phyloP scores from a whole-genome alignment of 2,113 vertebrate species.

The Columba janthina region DNA sequence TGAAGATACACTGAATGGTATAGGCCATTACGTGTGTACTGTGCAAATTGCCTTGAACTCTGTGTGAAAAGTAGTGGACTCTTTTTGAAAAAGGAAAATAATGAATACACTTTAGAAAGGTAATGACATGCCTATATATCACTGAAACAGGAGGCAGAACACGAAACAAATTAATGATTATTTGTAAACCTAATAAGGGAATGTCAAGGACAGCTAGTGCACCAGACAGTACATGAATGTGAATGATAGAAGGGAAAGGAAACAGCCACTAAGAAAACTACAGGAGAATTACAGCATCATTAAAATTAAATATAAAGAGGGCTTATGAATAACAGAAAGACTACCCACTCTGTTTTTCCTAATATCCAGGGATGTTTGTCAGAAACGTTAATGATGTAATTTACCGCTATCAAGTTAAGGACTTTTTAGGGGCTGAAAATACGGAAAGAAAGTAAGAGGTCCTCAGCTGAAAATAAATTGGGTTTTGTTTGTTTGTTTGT shows the following conservation, averaged over 20 bases:
- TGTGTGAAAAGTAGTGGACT: neutral
- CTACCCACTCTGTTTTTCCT: neutral
- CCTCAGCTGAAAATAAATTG: too few species aligned
- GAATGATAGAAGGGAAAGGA: slow-evolving; percentile 31
- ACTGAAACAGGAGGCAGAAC: slow-evolving; percentile 63
- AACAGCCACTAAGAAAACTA: neutral
- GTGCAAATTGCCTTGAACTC: neutral
- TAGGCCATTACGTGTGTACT: neutral
- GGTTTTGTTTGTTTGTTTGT: too few species aligned
- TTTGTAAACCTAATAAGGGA: slow-evolving; percentile 67
- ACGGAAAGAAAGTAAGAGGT: neutral
- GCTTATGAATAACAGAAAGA: neutral
- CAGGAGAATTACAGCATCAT: neutral
- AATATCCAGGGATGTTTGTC: neutral
- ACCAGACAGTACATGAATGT: slow-evolving; percentile 1
- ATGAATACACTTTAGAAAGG: slow-evolving; percentile 52
- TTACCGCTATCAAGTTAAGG: neutral
- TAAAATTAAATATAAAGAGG: neutral
- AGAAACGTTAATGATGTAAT: neutral
- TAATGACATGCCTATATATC: slow-evolving; percentile 65
- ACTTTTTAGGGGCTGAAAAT: neutral
- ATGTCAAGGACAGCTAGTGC: slow-evolving; percentile 54
- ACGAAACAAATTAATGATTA: slow-evolving; percentile 68
- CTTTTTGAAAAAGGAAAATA: slow-evolving; percentile 19
- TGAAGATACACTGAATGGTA: neutral